phyloP scores from a whole-genome alignment of 2,797 vertebrate species.

The Phalloptychus januarius region DNA sequence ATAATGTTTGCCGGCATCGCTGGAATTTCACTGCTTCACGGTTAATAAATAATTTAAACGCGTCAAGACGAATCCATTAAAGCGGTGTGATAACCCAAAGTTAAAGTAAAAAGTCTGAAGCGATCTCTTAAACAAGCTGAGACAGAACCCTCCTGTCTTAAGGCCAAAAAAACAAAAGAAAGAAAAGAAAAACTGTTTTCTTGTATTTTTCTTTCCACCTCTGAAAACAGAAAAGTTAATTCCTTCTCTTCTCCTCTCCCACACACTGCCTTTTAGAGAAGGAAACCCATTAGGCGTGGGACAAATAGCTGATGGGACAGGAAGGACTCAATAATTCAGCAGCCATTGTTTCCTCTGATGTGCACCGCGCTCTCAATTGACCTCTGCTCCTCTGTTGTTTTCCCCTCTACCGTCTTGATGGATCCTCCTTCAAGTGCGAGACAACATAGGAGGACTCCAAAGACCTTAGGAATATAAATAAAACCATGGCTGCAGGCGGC shows the following conservation, averaged over 20 bases:
- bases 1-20: not conserved
- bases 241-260: conserved; percentile 23
- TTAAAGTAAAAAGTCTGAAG: conserved; percentile 15
- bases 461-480: conserved; percentile 62
- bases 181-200: not conserved
- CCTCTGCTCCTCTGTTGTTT: conserved; percentile 74
- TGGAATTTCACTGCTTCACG: conserved; percentile 14
- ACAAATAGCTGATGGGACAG: conserved; percentile 77
- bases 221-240: conserved; percentile 34
- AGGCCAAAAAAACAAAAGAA: not conserved
- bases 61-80: conserved; percentile 34
- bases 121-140: conserved; percentile 22
- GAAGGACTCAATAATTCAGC: conserved; percentile 83
- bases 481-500: conserved; percentile 52
- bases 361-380: conserved; percentile 72
- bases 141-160: conserved; percentile 7
- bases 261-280: conserved; percentile 67
- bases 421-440: conserved; percentile 57
- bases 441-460: conserved; percentile 50
- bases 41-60: conserved; percentile 33
- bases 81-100: conserved; percentile 1
- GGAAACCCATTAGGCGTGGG: conserved; percentile 74
- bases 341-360: conserved; percentile 82
- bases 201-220: conserved; percentile 18
- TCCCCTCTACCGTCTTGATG: conserved; percentile 65